Conservation (phyloP, 1,140 invertebrate species). For the Kradibia gibbosae region DNA sequence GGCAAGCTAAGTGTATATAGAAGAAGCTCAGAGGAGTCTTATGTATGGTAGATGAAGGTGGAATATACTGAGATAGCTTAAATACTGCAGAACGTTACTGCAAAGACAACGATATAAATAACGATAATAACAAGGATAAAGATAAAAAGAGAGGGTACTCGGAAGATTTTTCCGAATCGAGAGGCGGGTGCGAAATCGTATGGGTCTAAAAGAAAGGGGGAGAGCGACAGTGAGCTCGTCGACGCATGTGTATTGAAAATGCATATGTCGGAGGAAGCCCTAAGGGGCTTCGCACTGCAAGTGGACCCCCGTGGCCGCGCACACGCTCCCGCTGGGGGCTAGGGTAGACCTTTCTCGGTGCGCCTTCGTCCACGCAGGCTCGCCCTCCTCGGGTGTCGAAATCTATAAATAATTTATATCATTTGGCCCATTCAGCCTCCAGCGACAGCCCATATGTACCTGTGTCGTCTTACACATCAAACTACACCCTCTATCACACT, state of each 20-base stretch:
- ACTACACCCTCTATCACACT: constrained; percentile 54
- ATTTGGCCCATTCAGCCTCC: constrained; percentile 70
- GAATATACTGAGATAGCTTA: too few relatives aligned
- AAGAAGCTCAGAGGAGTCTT: too few relatives aligned
- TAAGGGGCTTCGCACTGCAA: constrained; percentile 67
- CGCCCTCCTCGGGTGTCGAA: constrained; percentile 67
- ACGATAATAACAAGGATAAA: constrained; percentile 54
- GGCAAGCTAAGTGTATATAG: too few relatives aligned
- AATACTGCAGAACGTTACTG: too few relatives aligned
- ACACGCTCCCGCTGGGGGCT: too few relatives aligned
- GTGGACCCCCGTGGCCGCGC: constrained; percentile 65
- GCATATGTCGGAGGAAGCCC: constrained; percentile 69
- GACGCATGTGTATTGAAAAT: constrained; percentile 56
- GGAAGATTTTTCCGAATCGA: background rate
- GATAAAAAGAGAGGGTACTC: constrained; percentile 29
- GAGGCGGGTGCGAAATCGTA: background rate
- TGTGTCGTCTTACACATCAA: constrained; percentile 68
- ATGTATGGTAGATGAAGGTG: too few relatives aligned
- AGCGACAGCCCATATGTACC: constrained; percentile 68
- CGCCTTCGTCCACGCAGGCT: constrained; percentile 17
- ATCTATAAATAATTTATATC: constrained; percentile 75
- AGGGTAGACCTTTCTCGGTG: constrained; percentile 45
- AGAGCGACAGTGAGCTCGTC: background rate
- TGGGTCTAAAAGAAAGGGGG: background rate
- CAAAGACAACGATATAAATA: too few relatives aligned